Percentiles rank a stretch among this genome's conserved stretches.
phyloP scores from a whole-genome alignment of 2,888 invertebrate species.

The Drosophila tanythrix region DNA sequence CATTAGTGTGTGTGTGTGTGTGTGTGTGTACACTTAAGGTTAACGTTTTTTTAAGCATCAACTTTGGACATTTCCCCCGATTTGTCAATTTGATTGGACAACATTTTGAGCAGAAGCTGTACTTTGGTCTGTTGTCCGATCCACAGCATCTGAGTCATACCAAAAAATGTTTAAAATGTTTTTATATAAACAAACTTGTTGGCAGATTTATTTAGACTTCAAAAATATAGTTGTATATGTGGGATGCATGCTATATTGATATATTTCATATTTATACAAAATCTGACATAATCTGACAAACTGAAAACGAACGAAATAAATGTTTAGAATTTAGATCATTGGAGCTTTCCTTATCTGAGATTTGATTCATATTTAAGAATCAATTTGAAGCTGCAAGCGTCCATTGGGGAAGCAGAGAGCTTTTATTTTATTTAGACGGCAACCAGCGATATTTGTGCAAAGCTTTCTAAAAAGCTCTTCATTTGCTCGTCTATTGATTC shows the following conservation, averaged over 20 bases:
- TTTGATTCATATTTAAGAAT: background rate
- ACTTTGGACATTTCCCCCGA: background rate
- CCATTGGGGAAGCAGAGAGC: background rate
- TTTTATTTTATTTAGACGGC: constrained; percentile 26
- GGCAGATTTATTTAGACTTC: background rate
- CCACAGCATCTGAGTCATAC: background rate
- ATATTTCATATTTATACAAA: background rate
- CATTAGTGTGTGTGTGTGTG: constrained; percentile 1
- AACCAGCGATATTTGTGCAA: constrained; percentile 38
- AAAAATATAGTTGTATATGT: background rate
- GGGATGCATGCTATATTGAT: background rate
- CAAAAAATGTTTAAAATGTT: background rate
- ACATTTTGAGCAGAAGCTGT: background rate
- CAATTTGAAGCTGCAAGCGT: background rate
- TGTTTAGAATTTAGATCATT: background rate
- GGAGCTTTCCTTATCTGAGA: background rate
- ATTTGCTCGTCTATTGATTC: constrained; percentile 8
- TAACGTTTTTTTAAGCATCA: constrained; percentile 22
- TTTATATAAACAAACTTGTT: background rate
- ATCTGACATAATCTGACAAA: background rate
- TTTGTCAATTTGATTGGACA: background rate
- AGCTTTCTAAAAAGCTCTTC: constrained; percentile 21
- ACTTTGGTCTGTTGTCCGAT: background rate
- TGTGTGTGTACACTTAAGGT: constrained; percentile 21
- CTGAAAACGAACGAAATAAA: background rate